Conservation (phyloP, 2,113 vertebrate genomes). For the Dromiciops gliroides region DNA sequence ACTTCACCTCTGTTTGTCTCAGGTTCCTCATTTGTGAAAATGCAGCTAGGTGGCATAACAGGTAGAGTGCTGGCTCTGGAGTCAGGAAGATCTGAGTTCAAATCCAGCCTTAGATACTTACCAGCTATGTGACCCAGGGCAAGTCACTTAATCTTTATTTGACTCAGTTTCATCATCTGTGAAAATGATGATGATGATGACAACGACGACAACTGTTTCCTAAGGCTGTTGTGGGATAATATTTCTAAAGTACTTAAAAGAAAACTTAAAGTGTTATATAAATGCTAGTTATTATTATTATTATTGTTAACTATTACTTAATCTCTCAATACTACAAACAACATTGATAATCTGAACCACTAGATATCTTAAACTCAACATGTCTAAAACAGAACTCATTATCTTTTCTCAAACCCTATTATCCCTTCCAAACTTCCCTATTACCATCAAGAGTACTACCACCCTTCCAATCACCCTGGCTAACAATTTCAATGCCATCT, state of each 20-base stretch:
- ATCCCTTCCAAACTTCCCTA: not conserved
- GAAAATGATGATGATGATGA: too few relatives aligned
- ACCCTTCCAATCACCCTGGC: not conserved
- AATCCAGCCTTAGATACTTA: not conserved
- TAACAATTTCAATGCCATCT: not conserved
- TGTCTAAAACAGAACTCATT: not conserved
- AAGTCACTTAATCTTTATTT: not conserved
- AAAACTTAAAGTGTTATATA: not conserved
- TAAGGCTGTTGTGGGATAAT: too few relatives aligned
- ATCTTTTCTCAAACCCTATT: not conserved
- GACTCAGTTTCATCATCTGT: too few relatives aligned
- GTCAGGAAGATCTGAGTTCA: not conserved
- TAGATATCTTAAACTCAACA: not conserved
- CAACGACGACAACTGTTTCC: too few relatives aligned
- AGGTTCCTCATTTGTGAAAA: too few relatives aligned
- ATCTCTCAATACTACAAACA: not conserved
- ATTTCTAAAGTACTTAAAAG: too few relatives aligned
- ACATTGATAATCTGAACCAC: not conserved
- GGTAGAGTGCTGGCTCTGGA: not conserved
- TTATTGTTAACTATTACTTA: not conserved
- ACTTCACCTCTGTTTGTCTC: not conserved
- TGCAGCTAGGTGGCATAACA: too few relatives aligned
- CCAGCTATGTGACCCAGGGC: not conserved
- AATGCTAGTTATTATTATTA: not conserved
- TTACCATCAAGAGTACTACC: not conserved